Base-by-base conservation (phyloP, 2,113 vertebrate genomes). In the Takifugu flavidus region DNA sequence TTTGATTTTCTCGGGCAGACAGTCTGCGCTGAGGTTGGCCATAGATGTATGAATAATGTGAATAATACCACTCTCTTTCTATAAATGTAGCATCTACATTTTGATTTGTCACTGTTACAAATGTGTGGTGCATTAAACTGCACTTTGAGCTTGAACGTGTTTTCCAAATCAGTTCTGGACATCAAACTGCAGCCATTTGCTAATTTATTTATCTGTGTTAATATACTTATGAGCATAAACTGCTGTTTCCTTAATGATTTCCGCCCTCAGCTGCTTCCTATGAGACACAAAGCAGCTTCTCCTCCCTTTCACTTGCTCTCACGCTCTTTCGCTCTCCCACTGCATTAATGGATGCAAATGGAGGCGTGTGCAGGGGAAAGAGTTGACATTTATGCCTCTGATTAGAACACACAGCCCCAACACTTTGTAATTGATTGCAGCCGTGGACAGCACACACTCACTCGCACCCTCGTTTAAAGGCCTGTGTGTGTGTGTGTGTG, bases 321-420 rank as follows among this genome's bases (percentile, higher is more conserved):
- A 62, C 70, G 15, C 78, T 74, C 75, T 57, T 72, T 56, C 59
- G 56, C 56, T 56, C 74, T 70, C 71, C 60, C 59, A 67, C 81
- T 76, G 75, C 73, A 69, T 84, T 83, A 87, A 88, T 86, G 80
- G 82, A 87, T 87, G 84, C 77, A 85, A 85, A 89, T 87, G 84
- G 78, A 82, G 79, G 79, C 71, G 69, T 87, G 79, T 74, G 80
- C 68, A 53, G 69, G 68, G 70, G 82, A 77, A 84, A 82, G 77
- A 82, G 80, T 82, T 88, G 87, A 88, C 86, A 89, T 90, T 87
- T 86, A 87, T 87, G 88, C 79, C 77, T 84, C 81, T 88, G 85
- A 86, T 86, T 89, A 88, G 85, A 88, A 81, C 82, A 77, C 75
- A 82, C 75, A 80, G 80, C 79, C 75, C 76, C 80, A 74, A 72